Evolutionary conservation across 2,888 invertebrate species (phyloP), one percentile per base, ranked within the genome.

Genomic region (Cataglyphis altisquamis): DNA sequence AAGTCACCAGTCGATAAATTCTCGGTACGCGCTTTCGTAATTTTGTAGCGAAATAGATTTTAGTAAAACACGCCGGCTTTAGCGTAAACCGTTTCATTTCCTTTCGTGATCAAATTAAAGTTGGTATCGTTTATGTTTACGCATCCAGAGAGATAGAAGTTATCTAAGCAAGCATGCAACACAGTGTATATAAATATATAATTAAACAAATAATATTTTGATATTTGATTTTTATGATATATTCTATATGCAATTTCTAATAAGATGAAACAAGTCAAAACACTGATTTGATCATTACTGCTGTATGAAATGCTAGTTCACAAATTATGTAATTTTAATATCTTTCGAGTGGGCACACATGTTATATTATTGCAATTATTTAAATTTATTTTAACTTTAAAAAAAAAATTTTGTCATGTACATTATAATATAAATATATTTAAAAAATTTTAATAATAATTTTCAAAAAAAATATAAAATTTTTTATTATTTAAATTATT

Each of bases 1-100:
- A 78, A 78, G 83, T 68, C 60, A 21, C 52, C 36, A 60, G 78
- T 78, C 83, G 83, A 78, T 83, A 83, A 83, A 83, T 83, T 68
- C 41, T 52, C 52, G n/a, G 60, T 39, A 77, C 48, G 64, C 45
- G 66, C 77, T 25, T 68, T 84, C 64, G 62, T 41, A 63, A 83
- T 78, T 70, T 21, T n/a, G 29, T 57, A 68, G 32, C 45, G 12
- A 32, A 5, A 21, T 45, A 45, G 70, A 78, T 6, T 60, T 36
- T n/a, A 29, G 15, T 55, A 15, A 29, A 52, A 52, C 25, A 39
- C 48, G 18, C 10, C 36, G 29, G 48, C n/a, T 12, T 67, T 15
- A n/a, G 21, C 48, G n/a, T 52, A 67, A 52, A 39, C 52, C 10
- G 52, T 52, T 39, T 41, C 57, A 55, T 70, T 41, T 68, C 9